phyloP scores from a whole-genome alignment of 2,888 invertebrate genomes.

The Andrena hattorfiana region DNA sequence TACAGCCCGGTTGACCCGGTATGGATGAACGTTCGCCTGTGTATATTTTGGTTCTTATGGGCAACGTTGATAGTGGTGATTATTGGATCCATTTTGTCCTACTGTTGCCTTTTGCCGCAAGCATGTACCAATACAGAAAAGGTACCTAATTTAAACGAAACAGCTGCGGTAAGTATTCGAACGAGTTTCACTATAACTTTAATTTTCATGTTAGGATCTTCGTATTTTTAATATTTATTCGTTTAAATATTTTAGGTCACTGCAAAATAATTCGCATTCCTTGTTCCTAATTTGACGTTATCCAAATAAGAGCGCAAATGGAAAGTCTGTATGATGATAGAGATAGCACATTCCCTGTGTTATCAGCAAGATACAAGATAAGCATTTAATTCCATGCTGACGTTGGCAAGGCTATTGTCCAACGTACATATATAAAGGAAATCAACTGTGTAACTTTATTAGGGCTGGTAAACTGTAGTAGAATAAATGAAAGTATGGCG shows the following conservation, averaged over 20 bases:
- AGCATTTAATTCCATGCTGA: background rate
- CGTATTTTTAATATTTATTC: background rate
- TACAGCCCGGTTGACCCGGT: conserved; percentile 69
- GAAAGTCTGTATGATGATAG: background rate
- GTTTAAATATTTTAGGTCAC: conserved; percentile 29
- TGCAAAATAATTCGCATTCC: background rate
- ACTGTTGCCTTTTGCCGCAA: conserved; percentile 65
- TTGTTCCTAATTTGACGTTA: conserved; percentile 9
- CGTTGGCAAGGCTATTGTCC: background rate
- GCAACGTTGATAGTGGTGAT: conserved; percentile 70
- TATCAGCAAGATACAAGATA: conserved; percentile 51
- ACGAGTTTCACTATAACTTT: background rate
- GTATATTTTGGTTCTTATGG: conserved; percentile 79
- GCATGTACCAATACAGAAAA: conserved; percentile 42
- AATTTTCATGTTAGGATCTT: background rate
- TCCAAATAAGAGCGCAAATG: background rate
- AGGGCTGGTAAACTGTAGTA: background rate
- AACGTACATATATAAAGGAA: conserved; percentile 13
- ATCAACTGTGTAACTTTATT: background rate
- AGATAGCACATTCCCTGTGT: conserved; percentile 20
- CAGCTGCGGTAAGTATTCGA: conserved; percentile 22
- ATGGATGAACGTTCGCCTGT: conserved; percentile 77
- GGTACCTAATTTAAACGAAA: conserved; percentile 31
- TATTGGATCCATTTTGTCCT: conserved; percentile 69
- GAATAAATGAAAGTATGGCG: background rate